Base-by-base conservation (phyloP, 2,888 invertebrate species). In the Leucoma salicis region DNA sequence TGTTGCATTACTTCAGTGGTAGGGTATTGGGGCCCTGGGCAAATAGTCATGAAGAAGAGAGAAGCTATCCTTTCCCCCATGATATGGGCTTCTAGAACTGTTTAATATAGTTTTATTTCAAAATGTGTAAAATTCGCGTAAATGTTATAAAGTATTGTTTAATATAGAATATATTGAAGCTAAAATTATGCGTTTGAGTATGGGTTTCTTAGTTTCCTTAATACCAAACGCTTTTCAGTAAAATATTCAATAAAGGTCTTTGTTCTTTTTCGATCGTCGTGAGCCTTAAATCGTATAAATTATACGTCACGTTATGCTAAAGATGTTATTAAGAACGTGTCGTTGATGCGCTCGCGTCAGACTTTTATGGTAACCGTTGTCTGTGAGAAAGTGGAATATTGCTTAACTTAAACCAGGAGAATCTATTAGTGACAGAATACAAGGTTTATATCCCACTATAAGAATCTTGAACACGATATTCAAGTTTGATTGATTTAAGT, bases 351-450 rank as follows among this genome's bases (percentile, higher is more conserved):
- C n/a, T n/a, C 27, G 11, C n/a, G n/a, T 27, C n/a, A 27, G 27
- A 27, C 39, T 52, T 57, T 54, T 57, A 57, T 57, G 58, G 46
- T 54, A 57, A 57, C 52, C 36, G 13, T 35, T 36, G 41, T 46
- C 39, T 35, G 24, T 10, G 28, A 28, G 35, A 44, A 42, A 57
- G 58, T 39, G 39, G 44, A 52, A 54, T 27, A 54, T 49, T 52
- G 39, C 43, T 40, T 15, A 37, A 29, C 33, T 42, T 53, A 51
- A 53, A 50, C 53, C 41, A 43, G 2, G 27, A 11, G 7, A 27
- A 27, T 27, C 27, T n/a, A 27, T 27, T 11, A n/a, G n/a, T 25
- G 2, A 27, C 2, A 8, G 8, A 1, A 1, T 21, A 21, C 5
- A 21, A 21, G 21, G 6, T 21, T 21, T 21, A 21, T 21, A 21